Conservation (phyloP, 2,797 vertebrate species). For the Phylloscopus collybita region DNA sequence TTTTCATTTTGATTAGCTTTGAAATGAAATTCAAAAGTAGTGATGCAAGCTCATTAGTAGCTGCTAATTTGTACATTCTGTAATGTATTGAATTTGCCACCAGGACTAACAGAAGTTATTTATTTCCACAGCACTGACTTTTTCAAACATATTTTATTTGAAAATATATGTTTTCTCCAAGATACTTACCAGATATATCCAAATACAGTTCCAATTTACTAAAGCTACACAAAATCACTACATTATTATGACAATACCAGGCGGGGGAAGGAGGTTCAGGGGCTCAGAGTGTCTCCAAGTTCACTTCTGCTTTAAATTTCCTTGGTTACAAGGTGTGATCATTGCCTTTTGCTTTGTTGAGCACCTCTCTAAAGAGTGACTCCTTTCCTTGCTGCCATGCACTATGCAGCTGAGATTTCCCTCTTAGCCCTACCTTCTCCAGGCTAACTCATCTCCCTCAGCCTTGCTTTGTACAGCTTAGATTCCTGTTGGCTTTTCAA, state of each 20-base stretch:
- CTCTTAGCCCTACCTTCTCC: not conserved
- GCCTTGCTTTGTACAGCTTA: not conserved
- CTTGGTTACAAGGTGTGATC: not conserved
- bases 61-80: not conserved
- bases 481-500: not conserved
- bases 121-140: not conserved
- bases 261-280: rapidly evolving
- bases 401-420: not conserved
- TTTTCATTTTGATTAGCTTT: not conserved
- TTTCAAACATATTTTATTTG: not conserved
- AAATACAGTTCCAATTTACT: not conserved
- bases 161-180: not conserved
- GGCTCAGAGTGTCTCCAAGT: not conserved
- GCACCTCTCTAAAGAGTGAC: not conserved
- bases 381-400: not conserved
- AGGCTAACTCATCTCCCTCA: not conserved
- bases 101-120: not conserved
- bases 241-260: not conserved
- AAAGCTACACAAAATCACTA: not conserved
- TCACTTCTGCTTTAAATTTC: not conserved
- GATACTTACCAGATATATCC: not conserved
- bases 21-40: not conserved
- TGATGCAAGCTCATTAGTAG: not conserved
- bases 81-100: not conserved
- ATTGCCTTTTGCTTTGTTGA: not conserved